Evolutionary conservation across 2,797 vertebrate genomes (phyloP), one percentile per base, ranked within the genome.

Genomic region (Poeciliopsis paucimaculata): DNA sequence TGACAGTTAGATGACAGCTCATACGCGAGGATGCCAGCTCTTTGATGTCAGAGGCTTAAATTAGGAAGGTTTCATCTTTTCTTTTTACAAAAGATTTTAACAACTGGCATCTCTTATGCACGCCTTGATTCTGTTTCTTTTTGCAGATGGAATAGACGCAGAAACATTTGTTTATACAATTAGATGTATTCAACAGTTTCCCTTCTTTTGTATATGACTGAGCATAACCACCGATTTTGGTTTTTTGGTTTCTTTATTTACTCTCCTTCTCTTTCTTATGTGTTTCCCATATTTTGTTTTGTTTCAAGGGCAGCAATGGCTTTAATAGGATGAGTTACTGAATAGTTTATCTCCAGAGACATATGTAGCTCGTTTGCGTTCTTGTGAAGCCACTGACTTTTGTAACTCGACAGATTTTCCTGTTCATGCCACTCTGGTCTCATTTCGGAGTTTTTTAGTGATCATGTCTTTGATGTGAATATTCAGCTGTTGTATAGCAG

Each of bases 321-420:
- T 81, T 79, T 7, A 49, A 90, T 41, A 11, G 34, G 62, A 39
- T 23, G 36, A 41, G 79, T 86, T 89, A 83, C 83, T 87, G 88
- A 75, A 62, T 75, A 1, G 60, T 85, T 90, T 87, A 86, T 90
- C 82, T 82, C 80, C 82, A 70, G 73, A 79, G 85, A 86, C 87
- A 62, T 86, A 73, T 80, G 55, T 57, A 53, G 84, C 74, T 84
- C 57, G 83, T 88, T 91, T 91, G 84, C 72, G 84, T 23, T 66
- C 18, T 23, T 68, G 36, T 26, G 4, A 39, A 76, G 73, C 84
- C 80, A 34, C 66, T 77, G 75, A 71, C 83, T 88, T 84, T 71
- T 80, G 85, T 88, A 83, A 53, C 76, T 84, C 66, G 71, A 88
- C 75, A 84, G 60, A 53, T 46, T 80, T 71, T 60, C 79, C 85